A percentile compares a stretch with the other conserved stretches of the same genome.
Evolutionary conservation across 2,888 invertebrate genomes (phyloP).

Genomic region (Odontomyia ornata): DNA sequence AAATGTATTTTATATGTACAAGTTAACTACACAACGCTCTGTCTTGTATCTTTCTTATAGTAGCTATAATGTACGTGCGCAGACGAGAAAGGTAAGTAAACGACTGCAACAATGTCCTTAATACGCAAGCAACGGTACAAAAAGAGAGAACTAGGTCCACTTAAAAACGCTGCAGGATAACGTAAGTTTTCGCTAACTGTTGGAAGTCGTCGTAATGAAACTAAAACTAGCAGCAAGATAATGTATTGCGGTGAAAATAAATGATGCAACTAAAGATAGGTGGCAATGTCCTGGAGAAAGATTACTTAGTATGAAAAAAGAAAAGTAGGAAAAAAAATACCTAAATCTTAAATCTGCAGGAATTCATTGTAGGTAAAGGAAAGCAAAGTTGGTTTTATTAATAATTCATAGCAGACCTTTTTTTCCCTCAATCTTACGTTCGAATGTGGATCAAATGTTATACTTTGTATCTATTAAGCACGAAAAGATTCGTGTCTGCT

Average conservation of each 20-base stretch:
- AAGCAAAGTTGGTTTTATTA: background rate
- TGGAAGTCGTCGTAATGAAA: background rate
- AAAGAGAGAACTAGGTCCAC: background rate
- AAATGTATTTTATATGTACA: slow-evolving; percentile 25
- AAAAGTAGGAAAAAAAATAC: background rate
- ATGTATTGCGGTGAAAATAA: slow-evolving; percentile 31
- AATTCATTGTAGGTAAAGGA: too few species aligned
- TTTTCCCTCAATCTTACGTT: background rate
- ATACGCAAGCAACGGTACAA: background rate
- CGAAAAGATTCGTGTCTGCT: too few species aligned
- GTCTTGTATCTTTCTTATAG: background rate
- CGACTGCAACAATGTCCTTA: slow-evolving; percentile 23
- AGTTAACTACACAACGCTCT: background rate
- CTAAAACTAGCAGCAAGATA: background rate
- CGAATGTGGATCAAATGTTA: background rate
- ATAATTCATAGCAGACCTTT: background rate
- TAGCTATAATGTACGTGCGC: background rate
- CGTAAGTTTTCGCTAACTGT: background rate
- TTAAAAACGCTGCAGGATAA: slow-evolving; percentile 18
- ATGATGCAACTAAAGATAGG: background rate
- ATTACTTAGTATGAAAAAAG: background rate
- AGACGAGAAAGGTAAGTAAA: slow-evolving; percentile 13
- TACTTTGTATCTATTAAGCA: too few species aligned
- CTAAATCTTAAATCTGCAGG: too few species aligned
- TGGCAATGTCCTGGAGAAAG: background rate